Evolutionary conservation across 1,140 invertebrate genomes (phyloP).

Genomic region (Orius laevigatus): DNA sequence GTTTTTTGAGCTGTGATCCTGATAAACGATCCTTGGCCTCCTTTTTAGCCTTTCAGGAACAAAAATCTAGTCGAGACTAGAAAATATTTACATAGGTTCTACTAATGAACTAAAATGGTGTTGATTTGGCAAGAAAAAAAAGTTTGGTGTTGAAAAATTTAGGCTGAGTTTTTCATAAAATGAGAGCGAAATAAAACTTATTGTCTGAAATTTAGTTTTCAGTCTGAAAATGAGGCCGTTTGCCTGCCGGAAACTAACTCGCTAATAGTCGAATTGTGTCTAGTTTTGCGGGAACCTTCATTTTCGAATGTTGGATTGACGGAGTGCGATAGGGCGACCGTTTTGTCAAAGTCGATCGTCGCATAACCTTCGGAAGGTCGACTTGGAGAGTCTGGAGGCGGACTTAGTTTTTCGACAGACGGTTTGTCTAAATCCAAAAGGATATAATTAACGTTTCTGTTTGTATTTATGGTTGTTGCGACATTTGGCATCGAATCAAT

Average conservation of each 20-base stretch:
- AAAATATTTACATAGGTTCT: too few relatives aligned
- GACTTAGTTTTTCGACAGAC: constrained; percentile 23
- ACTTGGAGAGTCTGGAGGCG: constrained; percentile 28
- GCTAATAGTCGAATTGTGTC: constrained; percentile 44
- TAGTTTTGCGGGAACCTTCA: constrained; percentile 43
- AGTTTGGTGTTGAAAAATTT: too few relatives aligned
- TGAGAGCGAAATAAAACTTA: neutral
- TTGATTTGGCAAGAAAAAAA: too few relatives aligned
- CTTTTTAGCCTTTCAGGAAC: too few relatives aligned
- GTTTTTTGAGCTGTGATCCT: too few relatives aligned
- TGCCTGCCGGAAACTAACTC: constrained; percentile 23
- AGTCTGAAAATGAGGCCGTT: constrained; percentile 9
- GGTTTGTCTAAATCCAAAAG: constrained; percentile 47
- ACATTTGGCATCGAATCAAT: constrained; percentile 29
- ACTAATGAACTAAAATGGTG: too few relatives aligned
- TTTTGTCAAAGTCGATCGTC: constrained; percentile 86
- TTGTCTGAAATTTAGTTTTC: neutral
- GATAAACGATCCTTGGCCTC: too few relatives aligned
- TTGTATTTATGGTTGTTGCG: neutral
- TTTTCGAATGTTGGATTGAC: constrained; percentile 34
- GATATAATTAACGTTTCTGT: constrained; percentile 48
- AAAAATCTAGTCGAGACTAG: too few relatives aligned
- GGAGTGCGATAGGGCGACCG: constrained; percentile 57
- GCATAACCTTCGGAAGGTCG: constrained; percentile 59
- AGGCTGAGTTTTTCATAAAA: too few relatives aligned